These are phyloP conservation scores for Xestia c-nigrum DNA, from an alignment of 2,888 invertebrate species.

Conservation along the genomic window DNA sequence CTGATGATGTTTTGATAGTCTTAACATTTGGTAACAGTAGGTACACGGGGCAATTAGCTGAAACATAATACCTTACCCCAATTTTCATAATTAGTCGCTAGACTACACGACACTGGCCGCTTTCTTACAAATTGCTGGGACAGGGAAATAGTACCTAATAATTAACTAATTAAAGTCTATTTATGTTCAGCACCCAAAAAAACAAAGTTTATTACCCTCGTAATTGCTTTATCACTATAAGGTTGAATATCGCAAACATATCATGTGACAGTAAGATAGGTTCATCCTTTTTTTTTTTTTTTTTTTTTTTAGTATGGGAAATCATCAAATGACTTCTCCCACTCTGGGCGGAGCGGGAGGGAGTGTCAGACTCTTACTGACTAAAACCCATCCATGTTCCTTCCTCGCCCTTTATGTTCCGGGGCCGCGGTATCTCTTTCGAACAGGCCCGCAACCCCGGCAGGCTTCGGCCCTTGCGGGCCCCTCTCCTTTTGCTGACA, in stretches of 20 bases:
- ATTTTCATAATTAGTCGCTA: conserved; percentile 11
- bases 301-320: too few relatives aligned
- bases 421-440: too few relatives aligned
- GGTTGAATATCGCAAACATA: background rate
- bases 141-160: background rate
- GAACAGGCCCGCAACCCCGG: too few relatives aligned
- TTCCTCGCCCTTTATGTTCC: too few relatives aligned
- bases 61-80: background rate
- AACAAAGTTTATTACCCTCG: background rate
- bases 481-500: too few relatives aligned
- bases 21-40: background rate
- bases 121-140: background rate
- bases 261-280: background rate
- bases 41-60: background rate
- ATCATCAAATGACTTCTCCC: too few relatives aligned
- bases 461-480: too few relatives aligned
- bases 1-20: background rate
- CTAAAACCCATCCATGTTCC: too few relatives aligned
- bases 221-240: background rate
- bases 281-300: too few relatives aligned
- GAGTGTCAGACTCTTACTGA: too few relatives aligned
- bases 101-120: background rate
- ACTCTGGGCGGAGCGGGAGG: too few relatives aligned
- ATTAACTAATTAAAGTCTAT: background rate
- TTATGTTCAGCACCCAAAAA: background rate